Evolutionary conservation across 1,140 invertebrate species (phyloP), one percentile per base, ranked within the genome.

Genomic region (Lasaia peninsularis): DNA sequence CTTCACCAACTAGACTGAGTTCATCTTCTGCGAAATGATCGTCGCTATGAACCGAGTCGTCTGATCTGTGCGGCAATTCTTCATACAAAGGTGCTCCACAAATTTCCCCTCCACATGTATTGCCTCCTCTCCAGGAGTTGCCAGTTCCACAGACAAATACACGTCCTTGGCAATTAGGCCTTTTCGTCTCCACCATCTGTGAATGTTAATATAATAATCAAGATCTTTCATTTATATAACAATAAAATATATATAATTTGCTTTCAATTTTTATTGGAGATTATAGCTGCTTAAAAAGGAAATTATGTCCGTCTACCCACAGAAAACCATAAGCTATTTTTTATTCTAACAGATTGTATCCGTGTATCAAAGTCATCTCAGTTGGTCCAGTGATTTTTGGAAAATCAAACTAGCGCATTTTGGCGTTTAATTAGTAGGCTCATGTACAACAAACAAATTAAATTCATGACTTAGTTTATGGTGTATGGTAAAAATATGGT

Each of bases 11-110:
- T 11, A 90, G 75, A 60, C 89, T 90, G 0, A 90, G 71, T 58
- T 90, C 89, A 58, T 90, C 87, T 71, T 88, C 89, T 3, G 89
- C 89, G 62, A 90, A 89, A 58, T 90, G 86, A 28, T 89, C 89
- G 56, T 90, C 89, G 55, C 86, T 89, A 66, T 90, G 87, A 2
- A 88, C 67, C 35, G 86, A 88, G 54, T 87, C 82, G 56, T 87
- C 86, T 8, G 82, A 86, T 51, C 87, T 73, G 52, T 87, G 83
- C 1, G 86, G 88, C 0, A 90, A 67, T 53, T 90, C 89, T 67
- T 90, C 89, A 58, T 90, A 90, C 3, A 90, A 71, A 3, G 88
- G 88, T 14, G 85, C 84, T 24, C 81, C 84, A 49, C 84, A 87
- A 0, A 77, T 57, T 50, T 89, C 83, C 1, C 75, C 74, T 8